phyloP scores from a whole-genome alignment of 2,113 vertebrate species.

The Misgurnus mizolepis region DNA sequence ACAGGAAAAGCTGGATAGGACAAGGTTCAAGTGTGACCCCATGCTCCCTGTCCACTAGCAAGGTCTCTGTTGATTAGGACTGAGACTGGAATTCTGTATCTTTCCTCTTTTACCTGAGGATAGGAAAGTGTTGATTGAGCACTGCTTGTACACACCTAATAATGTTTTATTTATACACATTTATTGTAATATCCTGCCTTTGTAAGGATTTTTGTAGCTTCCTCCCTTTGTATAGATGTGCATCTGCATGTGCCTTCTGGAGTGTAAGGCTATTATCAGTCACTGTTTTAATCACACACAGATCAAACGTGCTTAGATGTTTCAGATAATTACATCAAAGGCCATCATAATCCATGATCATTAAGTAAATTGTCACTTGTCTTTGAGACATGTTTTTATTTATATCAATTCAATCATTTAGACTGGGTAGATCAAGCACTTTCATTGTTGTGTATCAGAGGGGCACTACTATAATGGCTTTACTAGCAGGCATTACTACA shows the following conservation, averaged over 20 bases:
- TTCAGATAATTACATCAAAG: slow-evolving; percentile 5
- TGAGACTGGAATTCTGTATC: slow-evolving; percentile 46
- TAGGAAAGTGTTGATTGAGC: slow-evolving; percentile 24
- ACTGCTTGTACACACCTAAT: neutral
- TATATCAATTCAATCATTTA: neutral
- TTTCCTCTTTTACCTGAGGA: slow-evolving; percentile 20
- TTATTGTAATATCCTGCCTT: slow-evolving; percentile 16
- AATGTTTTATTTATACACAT: neutral
- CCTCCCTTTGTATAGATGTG: neutral
- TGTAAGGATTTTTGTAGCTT: neutral
- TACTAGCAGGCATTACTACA: no score
- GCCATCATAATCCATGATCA: neutral
- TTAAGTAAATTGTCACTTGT: neutral
- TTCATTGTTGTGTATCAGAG: neutral
- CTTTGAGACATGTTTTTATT: neutral
- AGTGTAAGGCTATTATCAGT: neutral
- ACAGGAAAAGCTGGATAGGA: slow-evolving; percentile 49
- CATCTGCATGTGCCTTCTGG: neutral
- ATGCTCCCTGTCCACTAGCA: slow-evolving; percentile 27
- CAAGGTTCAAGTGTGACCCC: slow-evolving; percentile 31
- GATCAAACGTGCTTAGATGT: neutral
- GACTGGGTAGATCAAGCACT: neutral
- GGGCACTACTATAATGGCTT: no score
- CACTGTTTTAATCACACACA: slow-evolving; percentile 1
- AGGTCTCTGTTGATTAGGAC: neutral